phyloP scores from a whole-genome alignment of 2,113 vertebrate species.

The Rissa tridactyla region DNA sequence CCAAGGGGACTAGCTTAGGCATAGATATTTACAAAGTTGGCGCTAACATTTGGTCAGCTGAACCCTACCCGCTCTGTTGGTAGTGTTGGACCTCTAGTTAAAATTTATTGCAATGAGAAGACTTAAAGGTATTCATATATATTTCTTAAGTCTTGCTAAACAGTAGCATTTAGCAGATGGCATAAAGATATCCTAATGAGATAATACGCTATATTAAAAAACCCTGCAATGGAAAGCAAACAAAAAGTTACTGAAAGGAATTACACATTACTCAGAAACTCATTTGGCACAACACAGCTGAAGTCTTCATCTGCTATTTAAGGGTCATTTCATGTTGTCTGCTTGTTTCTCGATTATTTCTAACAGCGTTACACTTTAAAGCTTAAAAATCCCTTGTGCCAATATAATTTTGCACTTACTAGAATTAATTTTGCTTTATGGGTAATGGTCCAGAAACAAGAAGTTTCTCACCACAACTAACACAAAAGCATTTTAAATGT shows the following conservation, averaged over 20 bases:
- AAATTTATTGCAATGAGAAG: not conserved
- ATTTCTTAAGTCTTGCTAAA: not conserved
- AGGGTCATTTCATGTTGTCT: not conserved
- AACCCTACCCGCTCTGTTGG: not conserved
- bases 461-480: not conserved
- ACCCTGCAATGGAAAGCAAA: not conserved
- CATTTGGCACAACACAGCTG: not conserved
- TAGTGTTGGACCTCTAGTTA: not conserved
- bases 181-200: not conserved
- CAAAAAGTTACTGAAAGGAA: not conserved
- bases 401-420: constrained; percentile 2
- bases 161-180: not conserved
- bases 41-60: not conserved
- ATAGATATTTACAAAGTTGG: not conserved
- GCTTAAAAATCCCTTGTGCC: not conserved
- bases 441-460: constrained; percentile 1
- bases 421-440: not conserved
- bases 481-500: not conserved
- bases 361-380: not conserved
- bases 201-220: not conserved
- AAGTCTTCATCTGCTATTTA: not conserved
- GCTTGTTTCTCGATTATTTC: not conserved
- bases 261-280: not conserved
- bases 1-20: not conserved
- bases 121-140: not conserved